Evolutionary conservation across 2,888 invertebrate species (phyloP).

Genomic region (Archips crataeganus): DNA sequence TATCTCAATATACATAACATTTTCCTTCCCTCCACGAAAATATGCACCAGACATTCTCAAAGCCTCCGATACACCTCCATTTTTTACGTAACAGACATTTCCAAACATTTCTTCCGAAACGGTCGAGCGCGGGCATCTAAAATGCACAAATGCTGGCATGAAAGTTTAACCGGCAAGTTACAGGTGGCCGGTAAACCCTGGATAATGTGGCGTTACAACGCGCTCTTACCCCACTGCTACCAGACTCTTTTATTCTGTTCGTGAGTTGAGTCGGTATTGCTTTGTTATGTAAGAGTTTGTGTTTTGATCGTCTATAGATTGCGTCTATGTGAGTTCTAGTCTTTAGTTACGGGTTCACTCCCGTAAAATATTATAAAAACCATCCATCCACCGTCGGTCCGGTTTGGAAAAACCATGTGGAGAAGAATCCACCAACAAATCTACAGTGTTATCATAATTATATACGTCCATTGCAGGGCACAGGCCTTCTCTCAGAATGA

Average conservation of each 20-base stretch:
- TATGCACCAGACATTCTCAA: not conserved
- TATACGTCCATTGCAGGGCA: no score
- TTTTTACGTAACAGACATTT: not conserved
- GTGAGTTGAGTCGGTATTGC: slow-evolving; percentile 37
- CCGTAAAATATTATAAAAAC: no score
- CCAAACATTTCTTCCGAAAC: not conserved
- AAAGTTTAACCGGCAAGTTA: slow-evolving; percentile 71
- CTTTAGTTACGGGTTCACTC: no score
- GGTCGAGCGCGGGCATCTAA: slow-evolving; percentile 50
- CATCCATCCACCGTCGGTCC: no score
- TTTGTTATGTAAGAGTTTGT: not conserved
- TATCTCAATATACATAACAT: not conserved
- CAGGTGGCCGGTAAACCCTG: slow-evolving; percentile 78
- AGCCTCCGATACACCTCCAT: not conserved
- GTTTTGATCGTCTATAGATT: no score
- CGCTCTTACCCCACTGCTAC: slow-evolving; percentile 47
- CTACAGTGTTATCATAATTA: no score
- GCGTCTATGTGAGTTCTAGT: no score
- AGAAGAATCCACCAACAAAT: no score
- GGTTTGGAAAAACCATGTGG: no score
- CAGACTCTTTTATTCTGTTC: slow-evolving; percentile 52
- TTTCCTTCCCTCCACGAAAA: not conserved
- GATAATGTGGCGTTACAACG: slow-evolving; percentile 60
- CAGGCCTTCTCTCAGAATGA: no score
- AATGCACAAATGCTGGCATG: slow-evolving; percentile 72